Evolutionary conservation across 2,113 vertebrate species (phyloP).

Genomic region (Bombycilla garrulus): DNA sequence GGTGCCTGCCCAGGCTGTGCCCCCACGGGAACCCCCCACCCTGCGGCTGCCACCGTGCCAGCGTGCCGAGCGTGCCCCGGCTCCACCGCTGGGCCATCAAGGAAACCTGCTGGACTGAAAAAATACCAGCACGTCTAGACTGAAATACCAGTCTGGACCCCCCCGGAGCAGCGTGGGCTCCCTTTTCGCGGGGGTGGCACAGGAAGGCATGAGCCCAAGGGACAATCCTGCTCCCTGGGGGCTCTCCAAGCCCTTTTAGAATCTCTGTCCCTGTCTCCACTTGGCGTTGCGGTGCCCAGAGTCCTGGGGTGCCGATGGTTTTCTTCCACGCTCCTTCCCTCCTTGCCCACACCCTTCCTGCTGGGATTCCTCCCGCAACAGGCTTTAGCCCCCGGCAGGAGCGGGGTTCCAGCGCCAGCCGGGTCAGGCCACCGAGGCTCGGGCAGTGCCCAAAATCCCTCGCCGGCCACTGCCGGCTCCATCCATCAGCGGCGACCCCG

Average conservation of each 20-base stretch:
- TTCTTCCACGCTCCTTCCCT: background rate
- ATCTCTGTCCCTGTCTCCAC: rapidly evolving
- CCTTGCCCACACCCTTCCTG: too few species aligned
- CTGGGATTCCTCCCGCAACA: rapidly evolving
- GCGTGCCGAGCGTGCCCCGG: background rate
- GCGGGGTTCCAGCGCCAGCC: rapidly evolving
- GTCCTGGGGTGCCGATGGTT: rapidly evolving
- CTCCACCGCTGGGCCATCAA: background rate
- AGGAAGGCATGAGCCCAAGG: background rate
- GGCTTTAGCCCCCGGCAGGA: background rate
- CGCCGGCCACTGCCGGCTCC: background rate
- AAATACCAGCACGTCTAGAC: constrained; percentile 42
- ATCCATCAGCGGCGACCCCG: constrained; percentile 18
- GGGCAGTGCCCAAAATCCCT: background rate
- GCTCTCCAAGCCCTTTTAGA: background rate
- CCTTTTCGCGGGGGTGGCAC: background rate
- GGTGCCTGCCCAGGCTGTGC: background rate
- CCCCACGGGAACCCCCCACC: background rate
- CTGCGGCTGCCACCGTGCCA: background rate
- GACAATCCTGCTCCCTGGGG: background rate
- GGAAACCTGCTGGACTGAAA: constrained; percentile 37
- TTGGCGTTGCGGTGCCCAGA: rapidly evolving
- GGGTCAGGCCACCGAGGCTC: background rate
- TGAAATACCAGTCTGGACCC: constrained; percentile 47
- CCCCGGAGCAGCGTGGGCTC: background rate